Evolutionary conservation across 2,888 invertebrate species (phyloP).

Genomic region (Acrocyrtus sp.): DNA sequence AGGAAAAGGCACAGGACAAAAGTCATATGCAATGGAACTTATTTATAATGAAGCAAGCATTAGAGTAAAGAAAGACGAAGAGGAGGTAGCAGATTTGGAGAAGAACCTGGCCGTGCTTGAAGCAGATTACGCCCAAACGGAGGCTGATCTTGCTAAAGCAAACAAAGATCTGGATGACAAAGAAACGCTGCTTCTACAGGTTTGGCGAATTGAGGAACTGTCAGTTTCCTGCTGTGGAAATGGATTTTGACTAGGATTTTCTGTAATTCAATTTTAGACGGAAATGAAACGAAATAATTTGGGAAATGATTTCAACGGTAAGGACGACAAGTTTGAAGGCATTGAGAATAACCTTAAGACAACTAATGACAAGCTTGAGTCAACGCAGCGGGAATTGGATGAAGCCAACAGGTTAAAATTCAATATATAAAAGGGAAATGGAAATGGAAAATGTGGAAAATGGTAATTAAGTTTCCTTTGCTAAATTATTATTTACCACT

Average conservation of each 20-base stretch:
- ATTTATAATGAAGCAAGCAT: neutral
- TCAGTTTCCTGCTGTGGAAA: no score
- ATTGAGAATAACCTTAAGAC: slow-evolving; percentile 18
- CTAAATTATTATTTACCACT: neutral
- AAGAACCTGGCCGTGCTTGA: slow-evolving; percentile 8
- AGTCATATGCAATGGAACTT: no score
- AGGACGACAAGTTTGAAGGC: slow-evolving; percentile 6
- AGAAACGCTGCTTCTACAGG: neutral
- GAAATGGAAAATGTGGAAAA: no score
- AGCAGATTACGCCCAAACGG: slow-evolving; percentile 4
- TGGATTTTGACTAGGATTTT: no score
- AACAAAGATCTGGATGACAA: slow-evolving; percentile 7
- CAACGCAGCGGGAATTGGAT: neutral
- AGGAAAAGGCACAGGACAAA: slow-evolving; percentile 10
- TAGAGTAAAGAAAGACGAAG: neutral
- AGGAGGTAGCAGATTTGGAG: slow-evolving; percentile 3
- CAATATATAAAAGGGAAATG: no score
- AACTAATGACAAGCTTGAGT: slow-evolving; percentile 10
- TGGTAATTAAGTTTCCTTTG: neutral
- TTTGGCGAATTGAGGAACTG: no score
- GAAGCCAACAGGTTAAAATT: neutral
- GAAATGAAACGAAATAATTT: no score
- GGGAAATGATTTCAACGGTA: slow-evolving; percentile 8
- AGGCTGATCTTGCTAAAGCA: neutral
- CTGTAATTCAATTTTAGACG: no score